Base-by-base conservation (phyloP, 2,797 vertebrate genomes). In the Sitta carolinensis region DNA sequence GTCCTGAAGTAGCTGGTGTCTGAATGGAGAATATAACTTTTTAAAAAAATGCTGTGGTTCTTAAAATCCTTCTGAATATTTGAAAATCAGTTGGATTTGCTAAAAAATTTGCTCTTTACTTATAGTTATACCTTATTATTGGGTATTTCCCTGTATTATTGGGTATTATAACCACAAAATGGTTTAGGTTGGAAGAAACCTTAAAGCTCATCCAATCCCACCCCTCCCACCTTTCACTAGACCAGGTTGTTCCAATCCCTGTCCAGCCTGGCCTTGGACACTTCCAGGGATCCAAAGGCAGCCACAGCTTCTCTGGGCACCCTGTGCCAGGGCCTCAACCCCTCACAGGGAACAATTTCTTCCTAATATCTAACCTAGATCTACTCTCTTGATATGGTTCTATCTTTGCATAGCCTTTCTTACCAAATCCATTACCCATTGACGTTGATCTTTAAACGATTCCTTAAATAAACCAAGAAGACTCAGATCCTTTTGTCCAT, bases 221-320 rank as follows among this genome's bases (percentile, higher is more conserved):
- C 17, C 7, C 13, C 32, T 68, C 52, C 16, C 16, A 14, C 17
- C 7, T 70, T 64, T 2, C 17, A 11, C 29, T 22, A 12, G 0
- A 0, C 4, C 58, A 70, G 29, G 7, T 14, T 51, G 25, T 1
- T 58, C n/a, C 36, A 69, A 57, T 23, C 23, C 20, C 20, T 0
- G 1, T n/a, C n/a, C 57, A 69, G 0, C 16, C 36, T 40, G 29
- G 38, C 25, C 51, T 63, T 51, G 43, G 8, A 19, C 43, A 52
- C 3, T 52, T 10, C 12, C 51, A 83, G 25, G 38, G 17, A 22
- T 45, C 36, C 36, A 36, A 38, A n/a, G 29, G 21, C 32, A 70
- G 7, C 18, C 32, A 32, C 34, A 68, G 29, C 64, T 47, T 14
- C 45, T 70, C 38, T 30, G n/a, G 38, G 9, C 15, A 47, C 0